Base-by-base conservation (phyloP, 1,140 invertebrate genomes). In the Theocolax elegans region DNA sequence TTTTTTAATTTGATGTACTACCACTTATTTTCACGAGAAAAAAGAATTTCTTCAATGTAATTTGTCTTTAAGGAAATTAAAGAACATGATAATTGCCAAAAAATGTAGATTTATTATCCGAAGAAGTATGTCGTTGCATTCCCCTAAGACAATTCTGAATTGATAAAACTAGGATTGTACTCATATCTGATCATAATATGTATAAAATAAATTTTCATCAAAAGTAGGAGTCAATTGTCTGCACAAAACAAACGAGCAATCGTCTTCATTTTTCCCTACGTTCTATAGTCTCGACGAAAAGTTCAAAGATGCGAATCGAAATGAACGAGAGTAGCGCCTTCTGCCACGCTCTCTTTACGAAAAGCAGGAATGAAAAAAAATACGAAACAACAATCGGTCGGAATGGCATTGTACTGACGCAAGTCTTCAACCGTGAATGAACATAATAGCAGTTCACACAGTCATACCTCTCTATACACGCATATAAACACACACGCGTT, bases 331-430 rank as follows among this genome's bases (percentile, higher is more conserved):
- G 17, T 56, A 15, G 7, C 12, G 8, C 21, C 6, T 17, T 25
- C 7, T 17, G 49, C 35, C 15, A 54, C 49, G 63, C 23, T 65
- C 48, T 51, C 29, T 64, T 64, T 38, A 19, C 10, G 25, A 58
- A 44, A 9, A 12, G 42, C 4, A 10, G 10, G 10, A 35, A 35
- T 6, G 10, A 35, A 35, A 64, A 31, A 53, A 54, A 53, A 53
- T 40, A 54, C 15, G 48, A 29, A 60, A 19, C 40, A 64, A 40
- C 62, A 40, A n/a, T 49, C 46, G 23, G 19, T 42, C 12, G 23
- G 58, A 56, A 56, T 56, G 31, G 35, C 27, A 66, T 66, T 66
- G 51, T 66, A n/a, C 53, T 31, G 64, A 21, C 49, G 6, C 23
- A 44, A 23, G 8, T 19, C 49, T 42, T 38, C 49, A 27, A 64